phyloP scores from a whole-genome alignment of 2,113 vertebrate species.

The Rhagologus leucostigma region DNA sequence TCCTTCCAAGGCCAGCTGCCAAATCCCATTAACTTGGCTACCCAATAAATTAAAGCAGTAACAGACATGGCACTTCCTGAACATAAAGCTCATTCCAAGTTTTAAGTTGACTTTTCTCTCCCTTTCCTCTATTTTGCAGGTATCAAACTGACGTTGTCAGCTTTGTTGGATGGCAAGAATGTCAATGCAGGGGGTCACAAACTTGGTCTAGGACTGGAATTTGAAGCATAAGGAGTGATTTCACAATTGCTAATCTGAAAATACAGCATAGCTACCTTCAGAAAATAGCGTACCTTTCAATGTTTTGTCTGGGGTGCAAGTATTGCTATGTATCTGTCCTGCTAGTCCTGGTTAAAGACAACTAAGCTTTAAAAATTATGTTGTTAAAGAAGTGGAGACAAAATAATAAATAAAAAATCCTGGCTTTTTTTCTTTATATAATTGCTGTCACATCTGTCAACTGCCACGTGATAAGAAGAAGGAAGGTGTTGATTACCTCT shows the following conservation, averaged over 20 bases:
- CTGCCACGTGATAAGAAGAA: background rate
- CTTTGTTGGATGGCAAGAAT: constrained; percentile 95
- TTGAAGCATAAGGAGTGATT: constrained; percentile 85
- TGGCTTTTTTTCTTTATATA: background rate
- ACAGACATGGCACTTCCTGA: background rate
- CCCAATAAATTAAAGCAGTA: background rate
- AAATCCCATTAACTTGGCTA: background rate
- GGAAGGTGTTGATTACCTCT: background rate
- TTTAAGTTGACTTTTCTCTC: background rate
- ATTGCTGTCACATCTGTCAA: background rate
- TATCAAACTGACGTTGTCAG: constrained; percentile 92
- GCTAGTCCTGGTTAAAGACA: constrained; percentile 75
- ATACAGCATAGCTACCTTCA: constrained; percentile 85
- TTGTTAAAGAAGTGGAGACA: constrained; percentile 61
- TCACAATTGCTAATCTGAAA: constrained; percentile 62
- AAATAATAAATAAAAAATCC: constrained; percentile 24
- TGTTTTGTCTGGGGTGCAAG: constrained; percentile 82
- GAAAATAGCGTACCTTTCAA: constrained; percentile 80
- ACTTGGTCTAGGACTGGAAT: constrained; percentile 93
- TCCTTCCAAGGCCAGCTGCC: background rate
- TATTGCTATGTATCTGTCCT: constrained; percentile 70
- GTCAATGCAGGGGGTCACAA: constrained; percentile 95
- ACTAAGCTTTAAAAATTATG: constrained; percentile 73
- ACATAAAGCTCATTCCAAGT: background rate
- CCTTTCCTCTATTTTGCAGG: constrained; percentile 64